phyloP scores from a whole-genome alignment of 2,113 vertebrate species.

The Ellobius talpinus region DNA sequence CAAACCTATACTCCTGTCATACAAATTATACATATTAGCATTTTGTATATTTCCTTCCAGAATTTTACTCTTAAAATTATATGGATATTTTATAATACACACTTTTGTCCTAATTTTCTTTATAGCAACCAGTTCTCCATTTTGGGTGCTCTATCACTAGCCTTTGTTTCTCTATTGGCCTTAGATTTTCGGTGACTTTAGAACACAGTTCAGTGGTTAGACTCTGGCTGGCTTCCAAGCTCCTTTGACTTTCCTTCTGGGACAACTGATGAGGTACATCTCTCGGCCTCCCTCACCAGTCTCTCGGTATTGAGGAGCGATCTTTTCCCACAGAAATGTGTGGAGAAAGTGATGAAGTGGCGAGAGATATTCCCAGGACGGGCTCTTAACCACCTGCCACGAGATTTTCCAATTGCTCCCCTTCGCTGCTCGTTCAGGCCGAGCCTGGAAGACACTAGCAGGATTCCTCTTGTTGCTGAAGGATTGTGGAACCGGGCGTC shows the following conservation, averaged over 20 bases:
- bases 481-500: background rate
- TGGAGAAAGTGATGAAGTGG: background rate
- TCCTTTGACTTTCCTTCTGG: constrained; percentile 52
- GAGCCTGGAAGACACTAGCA: background rate
- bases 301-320: background rate
- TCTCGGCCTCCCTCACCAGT: background rate
- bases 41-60: constrained; percentile 17
- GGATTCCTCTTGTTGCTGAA: background rate
- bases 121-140: background rate
- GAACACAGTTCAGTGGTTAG: background rate
- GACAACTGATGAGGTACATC: background rate
- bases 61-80: constrained; percentile 11
- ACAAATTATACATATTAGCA: background rate
- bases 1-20: background rate
- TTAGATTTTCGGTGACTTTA: background rate
- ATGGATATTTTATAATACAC: background rate
- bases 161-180: background rate
- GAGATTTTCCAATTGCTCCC: background rate
- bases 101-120: background rate
- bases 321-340: background rate
- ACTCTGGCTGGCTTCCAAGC: background rate
- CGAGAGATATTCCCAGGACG: background rate
- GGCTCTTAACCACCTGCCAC: background rate
- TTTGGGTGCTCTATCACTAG: background rate
- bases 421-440: background rate